Evolutionary conservation across 2,888 invertebrate genomes (phyloP).

Genomic region (Acrobasis suavella): DNA sequence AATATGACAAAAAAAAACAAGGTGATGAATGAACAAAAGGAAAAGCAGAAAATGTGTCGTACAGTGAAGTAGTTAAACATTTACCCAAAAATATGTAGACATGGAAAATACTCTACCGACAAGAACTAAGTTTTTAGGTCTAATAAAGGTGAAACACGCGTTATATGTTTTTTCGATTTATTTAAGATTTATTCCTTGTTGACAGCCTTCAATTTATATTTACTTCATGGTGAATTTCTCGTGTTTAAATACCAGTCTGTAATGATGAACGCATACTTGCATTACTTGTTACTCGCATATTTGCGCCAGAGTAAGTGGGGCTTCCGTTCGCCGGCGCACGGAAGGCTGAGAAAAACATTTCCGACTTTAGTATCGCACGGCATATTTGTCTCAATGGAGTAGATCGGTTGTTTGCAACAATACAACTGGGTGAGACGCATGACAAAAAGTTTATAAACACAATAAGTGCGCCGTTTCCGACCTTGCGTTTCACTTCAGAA

Average conservation of each 20-base stretch:
- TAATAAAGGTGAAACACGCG: no score
- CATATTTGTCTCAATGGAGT: constrained; percentile 70
- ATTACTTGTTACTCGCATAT: constrained; percentile 53
- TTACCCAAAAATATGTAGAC: no score
- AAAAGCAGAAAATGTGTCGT: no score
- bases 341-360: constrained; percentile 56
- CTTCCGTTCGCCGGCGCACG: constrained; percentile 67
- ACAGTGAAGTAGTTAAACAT: no score
- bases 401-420: constrained; percentile 64
- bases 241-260: constrained; percentile 43
- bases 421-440: constrained; percentile 67
- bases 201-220: no score
- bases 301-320: constrained; percentile 62
- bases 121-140: no score
- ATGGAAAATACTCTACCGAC: no score
- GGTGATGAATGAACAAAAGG: no score
- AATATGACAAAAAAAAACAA: no score
- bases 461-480: constrained; percentile 63
- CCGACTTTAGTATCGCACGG: constrained; percentile 69
- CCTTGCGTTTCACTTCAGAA: constrained; percentile 69
- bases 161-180: no score
- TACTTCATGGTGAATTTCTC: constrained; percentile 29
- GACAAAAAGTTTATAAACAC: constrained; percentile 70
- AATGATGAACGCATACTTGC: constrained; percentile 38
- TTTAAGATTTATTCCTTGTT: no score